phyloP scores from a whole-genome alignment of 1,140 invertebrate genomes.

The Lucilia sericata region DNA sequence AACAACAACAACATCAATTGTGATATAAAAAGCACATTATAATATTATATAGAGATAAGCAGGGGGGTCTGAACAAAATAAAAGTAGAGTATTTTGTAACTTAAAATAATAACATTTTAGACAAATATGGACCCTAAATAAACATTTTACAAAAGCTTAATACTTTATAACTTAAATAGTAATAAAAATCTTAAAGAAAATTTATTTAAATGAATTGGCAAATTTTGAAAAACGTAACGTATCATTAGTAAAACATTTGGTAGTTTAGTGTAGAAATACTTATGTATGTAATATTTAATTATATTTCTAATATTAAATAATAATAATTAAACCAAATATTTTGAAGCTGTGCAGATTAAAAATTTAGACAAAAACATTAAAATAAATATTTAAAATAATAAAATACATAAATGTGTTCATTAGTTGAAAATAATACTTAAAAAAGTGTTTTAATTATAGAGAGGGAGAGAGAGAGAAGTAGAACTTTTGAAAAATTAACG shows the following conservation, averaged over 20 bases:
- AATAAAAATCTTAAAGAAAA: too few relatives aligned
- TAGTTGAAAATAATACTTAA: conserved; percentile 18
- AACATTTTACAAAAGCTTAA: too few relatives aligned
- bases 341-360: conserved; percentile 20
- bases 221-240: background rate
- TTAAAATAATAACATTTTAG: conserved; percentile 1
- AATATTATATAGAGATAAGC: background rate
- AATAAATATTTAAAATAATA: conserved; percentile 29
- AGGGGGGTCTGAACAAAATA: too few relatives aligned
- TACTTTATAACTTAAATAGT: too few relatives aligned
- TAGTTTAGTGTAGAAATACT: background rate
- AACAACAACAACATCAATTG: background rate
- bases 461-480: too few relatives aligned
- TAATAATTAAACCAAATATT: background rate
- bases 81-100: background rate
- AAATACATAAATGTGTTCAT: conserved; percentile 38
- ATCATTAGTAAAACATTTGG: background rate
- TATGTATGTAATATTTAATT: too few relatives aligned
- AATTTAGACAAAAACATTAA: conserved; percentile 12
- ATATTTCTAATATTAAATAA: too few relatives aligned
- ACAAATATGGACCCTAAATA: background rate
- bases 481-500: background rate
- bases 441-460: conserved; percentile 21
- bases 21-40: background rate
- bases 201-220: too few relatives aligned